Evolutionary conservation across 2,797 vertebrate genomes (phyloP), one percentile per base, ranked within the genome.

Genomic region (Melanotaenia pygmaea): DNA sequence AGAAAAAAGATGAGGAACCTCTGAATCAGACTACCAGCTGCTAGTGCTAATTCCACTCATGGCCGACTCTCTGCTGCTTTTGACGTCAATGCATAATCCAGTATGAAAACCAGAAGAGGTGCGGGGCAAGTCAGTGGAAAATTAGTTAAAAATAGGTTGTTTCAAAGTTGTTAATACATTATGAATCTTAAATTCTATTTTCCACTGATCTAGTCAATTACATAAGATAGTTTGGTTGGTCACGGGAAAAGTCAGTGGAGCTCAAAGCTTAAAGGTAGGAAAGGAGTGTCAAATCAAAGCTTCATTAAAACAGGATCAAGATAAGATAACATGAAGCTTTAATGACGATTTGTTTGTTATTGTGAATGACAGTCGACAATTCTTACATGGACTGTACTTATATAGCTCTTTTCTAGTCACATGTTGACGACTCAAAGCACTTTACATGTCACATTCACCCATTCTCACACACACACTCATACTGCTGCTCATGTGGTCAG

Each of bases 211-310:
- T 28, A 0, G 30, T 57, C 26, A 16, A 58, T 50, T 54, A 65
- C 35, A n/a, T 43, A 43, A 66, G 5, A 45, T 26, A 56, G 64
- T 60, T 64, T 24, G 53, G 45, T 3, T 58, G 40, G 51, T 57
- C 50, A 67, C 40, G 77, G 72, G 63, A 16, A 70, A 43, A 70
- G 68, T n/a, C 59, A 30, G 30, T 58, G 43, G 59, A 40, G 53
- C 70, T 74, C 28, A 84, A 68, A 45, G 43, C 5, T 45, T 16
- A 20, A 18, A 45, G 43, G 43, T 20, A 47, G n/a, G 45, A n/a
- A 18, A n/a, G 20, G 18, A 20, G 45, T n/a, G 40, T 45, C 56
- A 69, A 73, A 63, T 69, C 22, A 71, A 18, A 7, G 54, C 72
- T 74, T 53, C 4, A 35, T 76, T 59, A 64, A 59, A 73, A 61